Evolutionary conservation across 2,888 invertebrate species (phyloP).

Genomic region (Plutella xylostella): DNA sequence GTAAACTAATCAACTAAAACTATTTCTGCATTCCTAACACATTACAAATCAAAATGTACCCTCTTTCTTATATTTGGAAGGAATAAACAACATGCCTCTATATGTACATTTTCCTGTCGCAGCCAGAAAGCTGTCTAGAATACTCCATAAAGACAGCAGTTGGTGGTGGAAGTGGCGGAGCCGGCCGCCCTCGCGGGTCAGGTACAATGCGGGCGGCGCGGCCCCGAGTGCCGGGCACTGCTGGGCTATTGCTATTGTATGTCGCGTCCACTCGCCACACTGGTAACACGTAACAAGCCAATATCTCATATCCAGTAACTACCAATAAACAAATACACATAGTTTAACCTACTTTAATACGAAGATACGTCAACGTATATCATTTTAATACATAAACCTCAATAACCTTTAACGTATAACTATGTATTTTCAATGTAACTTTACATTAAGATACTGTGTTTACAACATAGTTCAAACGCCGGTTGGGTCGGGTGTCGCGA

Average conservation of each 20-base stretch:
- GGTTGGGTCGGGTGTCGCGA: too few relatives aligned
- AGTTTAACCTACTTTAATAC: slow-evolving; percentile 23
- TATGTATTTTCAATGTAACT: neutral
- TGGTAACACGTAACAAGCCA: slow-evolving; percentile 21
- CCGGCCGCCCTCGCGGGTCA: too few relatives aligned
- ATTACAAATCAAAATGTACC: slow-evolving; percentile 51
- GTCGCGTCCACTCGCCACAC: slow-evolving; percentile 14
- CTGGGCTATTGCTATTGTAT: neutral
- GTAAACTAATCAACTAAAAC: slow-evolving; percentile 64
- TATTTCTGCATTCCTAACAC: slow-evolving; percentile 56
- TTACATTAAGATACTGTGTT: too few relatives aligned
- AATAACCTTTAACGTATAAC: slow-evolving; percentile 16
- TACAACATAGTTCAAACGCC: too few relatives aligned
- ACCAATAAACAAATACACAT: slow-evolving; percentile 14
- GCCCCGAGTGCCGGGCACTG: neutral
- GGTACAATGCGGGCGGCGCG: slow-evolving; percentile 2
- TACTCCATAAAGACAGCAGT: slow-evolving; percentile 34
- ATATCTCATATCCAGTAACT: slow-evolving; percentile 23
- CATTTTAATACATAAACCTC: slow-evolving; percentile 28
- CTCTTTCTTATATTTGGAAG: slow-evolving; percentile 51
- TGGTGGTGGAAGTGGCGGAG: too few relatives aligned
- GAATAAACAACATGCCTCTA: slow-evolving; percentile 55
- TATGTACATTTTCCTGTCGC: slow-evolving; percentile 47
- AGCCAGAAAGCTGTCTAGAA: slow-evolving; percentile 40
- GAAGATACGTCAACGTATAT: slow-evolving; percentile 31